phyloP scores from a whole-genome alignment of 2,797 vertebrate genomes.

The Oryzias sinensis region DNA sequence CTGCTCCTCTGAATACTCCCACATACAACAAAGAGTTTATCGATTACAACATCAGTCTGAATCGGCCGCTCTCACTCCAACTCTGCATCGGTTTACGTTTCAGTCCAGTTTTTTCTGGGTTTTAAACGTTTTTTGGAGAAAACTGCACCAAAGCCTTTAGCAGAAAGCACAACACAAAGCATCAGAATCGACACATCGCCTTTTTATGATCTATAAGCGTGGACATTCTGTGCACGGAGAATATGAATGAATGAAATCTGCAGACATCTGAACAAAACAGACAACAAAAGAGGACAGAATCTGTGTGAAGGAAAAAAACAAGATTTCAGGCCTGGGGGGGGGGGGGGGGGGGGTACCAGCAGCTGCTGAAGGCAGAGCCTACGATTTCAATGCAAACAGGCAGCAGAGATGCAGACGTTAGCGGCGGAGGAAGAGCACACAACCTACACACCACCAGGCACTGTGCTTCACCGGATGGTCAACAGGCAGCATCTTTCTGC shows the following conservation, averaged over 20 bases:
- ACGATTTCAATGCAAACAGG: constrained; percentile 6
- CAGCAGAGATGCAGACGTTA: background rate
- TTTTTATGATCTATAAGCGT: constrained; percentile 55
- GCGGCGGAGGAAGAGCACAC: too few species aligned
- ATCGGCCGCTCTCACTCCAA: constrained; percentile 31
- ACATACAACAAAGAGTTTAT: constrained; percentile 61
- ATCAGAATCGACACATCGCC: constrained; percentile 36
- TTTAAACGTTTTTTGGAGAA: background rate
- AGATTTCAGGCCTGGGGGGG: constrained; percentile 6
- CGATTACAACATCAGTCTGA: constrained; percentile 64
- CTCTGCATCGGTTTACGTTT: constrained; percentile 19
- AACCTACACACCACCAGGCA: too few species aligned
- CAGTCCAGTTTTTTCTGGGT: background rate
- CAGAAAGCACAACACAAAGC: background rate
- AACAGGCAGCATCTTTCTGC: background rate
- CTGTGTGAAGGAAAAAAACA: constrained; percentile 19
- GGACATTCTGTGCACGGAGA: constrained; percentile 52
- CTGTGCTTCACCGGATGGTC: too few species aligned
- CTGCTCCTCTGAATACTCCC: constrained; percentile 53
- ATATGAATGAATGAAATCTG: constrained; percentile 71
- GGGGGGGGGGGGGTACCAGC: background rate
- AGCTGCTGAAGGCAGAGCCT: constrained; percentile 4
- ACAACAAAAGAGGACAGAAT: constrained; percentile 31
- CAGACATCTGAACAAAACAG: constrained; percentile 53
- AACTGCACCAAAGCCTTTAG: background rate